Base-by-base conservation (phyloP, 1,140 invertebrate genomes). In the Calliopsis andreniformis region DNA sequence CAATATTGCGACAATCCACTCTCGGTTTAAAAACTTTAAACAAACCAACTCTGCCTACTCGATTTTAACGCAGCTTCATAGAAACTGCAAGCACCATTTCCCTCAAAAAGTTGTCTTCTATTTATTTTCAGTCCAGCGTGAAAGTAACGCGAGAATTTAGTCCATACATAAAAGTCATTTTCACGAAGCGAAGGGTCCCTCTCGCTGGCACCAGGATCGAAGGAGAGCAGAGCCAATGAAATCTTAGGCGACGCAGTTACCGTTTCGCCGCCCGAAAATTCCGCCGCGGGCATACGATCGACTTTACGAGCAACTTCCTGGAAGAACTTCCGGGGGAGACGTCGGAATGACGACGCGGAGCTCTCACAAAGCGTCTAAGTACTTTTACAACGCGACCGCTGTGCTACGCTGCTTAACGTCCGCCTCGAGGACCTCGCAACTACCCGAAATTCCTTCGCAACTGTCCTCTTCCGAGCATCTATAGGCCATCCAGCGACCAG, bases 331-430 rank as follows among this genome's bases (percentile, higher is more conserved):
- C 58, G 56, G 47, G 43, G 63, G 35, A 76, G 76, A 47, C 71
- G 76, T 10, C 59, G 58, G 12, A 68, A 76, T 70, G 59, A 53
- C 56, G 18, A 28, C 45, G 14, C 55, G 45, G 71, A 30, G 47
- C 61, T 28, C 42, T 18, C 49, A 67, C 35, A 66, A 63, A 59
- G 28, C 1, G 35, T 2, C 64, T 45, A 69, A 76, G 59, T 79
- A 82, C 64, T 67, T 80, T 80, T 80, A 76, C 53, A 53, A 39
- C 42, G 43, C 39, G 51, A 5, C 3, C 32, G n/a, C n/a, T n/a
- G n/a, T n/a, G n/a, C n/a, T 35, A 18, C 14, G 16, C 42, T 16
- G 62, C 14, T 16, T 64, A 64, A 30, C 23, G 62, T 20, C 25
- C 61, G 18, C 12, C 16, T 49, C 42, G 23, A 42, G 28, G 58